A percentile compares a stretch with the other conserved stretches of the same genome.
Conservation (phyloP, 2,888 invertebrate species). For the Hyles lineata region DNA sequence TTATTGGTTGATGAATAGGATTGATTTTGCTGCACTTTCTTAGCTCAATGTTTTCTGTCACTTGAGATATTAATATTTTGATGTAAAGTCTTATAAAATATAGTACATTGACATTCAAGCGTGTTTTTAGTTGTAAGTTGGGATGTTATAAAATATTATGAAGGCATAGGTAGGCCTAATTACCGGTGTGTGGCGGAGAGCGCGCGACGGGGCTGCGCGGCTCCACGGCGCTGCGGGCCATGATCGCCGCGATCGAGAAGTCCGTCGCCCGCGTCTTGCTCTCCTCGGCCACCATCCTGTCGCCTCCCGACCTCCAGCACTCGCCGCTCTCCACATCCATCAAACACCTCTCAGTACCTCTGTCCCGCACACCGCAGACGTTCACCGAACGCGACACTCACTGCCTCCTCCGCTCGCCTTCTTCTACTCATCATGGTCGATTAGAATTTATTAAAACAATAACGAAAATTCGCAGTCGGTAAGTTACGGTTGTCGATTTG, state of each 20-base stretch:
- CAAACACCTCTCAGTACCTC: conserved; percentile 68
- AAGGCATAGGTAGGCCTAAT: conserved; percentile 62
- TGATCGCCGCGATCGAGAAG: conserved; percentile 98
- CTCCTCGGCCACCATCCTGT: conserved; percentile 81
- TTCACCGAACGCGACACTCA: conserved; percentile 65
- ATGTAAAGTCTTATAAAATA: not conserved
- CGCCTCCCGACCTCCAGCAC: conserved; percentile 71
- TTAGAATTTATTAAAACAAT: conserved; percentile 32
- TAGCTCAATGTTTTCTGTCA: not conserved
- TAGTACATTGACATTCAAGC: not conserved
- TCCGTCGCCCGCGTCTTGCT: conserved; percentile 90
- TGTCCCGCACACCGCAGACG: conserved; percentile 48
- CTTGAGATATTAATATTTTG: not conserved
- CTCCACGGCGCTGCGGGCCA: conserved; percentile 88
- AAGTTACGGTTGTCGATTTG: not conserved
- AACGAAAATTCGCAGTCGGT: conserved; percentile 30
- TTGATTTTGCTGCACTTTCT: not conserved
- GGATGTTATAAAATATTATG: not conserved
- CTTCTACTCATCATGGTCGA: conserved; percentile 47
- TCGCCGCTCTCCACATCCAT: conserved; percentile 82
- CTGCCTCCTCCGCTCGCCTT: conserved; percentile 67
- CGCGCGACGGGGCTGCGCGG: conserved; percentile 77
- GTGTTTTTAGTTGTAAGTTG: conserved; percentile 1
- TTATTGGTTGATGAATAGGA: not conserved
- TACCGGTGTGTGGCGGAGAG: conserved; percentile 76